These are phyloP conservation scores for Paramuricea clavata DNA, from an alignment of 92 coral and sea anemone genomes.

Conservation along the genomic window DNA sequence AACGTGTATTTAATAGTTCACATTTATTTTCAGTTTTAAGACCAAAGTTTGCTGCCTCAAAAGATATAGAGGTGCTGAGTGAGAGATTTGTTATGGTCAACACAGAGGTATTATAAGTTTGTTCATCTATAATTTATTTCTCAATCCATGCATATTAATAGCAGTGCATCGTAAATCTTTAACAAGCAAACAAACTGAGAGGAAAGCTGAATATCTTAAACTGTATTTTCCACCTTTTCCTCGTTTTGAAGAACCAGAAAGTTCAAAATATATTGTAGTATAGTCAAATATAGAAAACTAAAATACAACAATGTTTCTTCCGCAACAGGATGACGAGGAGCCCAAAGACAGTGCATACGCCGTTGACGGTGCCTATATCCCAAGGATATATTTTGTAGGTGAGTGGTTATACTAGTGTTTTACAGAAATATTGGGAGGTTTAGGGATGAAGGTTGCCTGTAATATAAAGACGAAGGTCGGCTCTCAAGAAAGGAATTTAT, in stretches of 20 bases:
- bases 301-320: not conserved
- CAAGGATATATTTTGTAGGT: slow-evolving; percentile 88
- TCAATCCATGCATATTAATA: too few species aligned
- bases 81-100: slow-evolving; percentile 92
- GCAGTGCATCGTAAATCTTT: too few species aligned
- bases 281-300: too few species aligned
- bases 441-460: too few species aligned
- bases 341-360: slow-evolving; percentile 93
- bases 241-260: too few species aligned
- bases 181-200: too few species aligned
- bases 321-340: slow-evolving; percentile 78
- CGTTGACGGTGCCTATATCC: slow-evolving; percentile 91
- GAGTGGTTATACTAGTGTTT: slow-evolving; percentile 16
- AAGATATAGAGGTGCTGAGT: slow-evolving; percentile 78
- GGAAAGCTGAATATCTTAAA: not conserved
- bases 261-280: too few species aligned
- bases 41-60: slow-evolving; percentile 86
- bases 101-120: slow-evolving; percentile 76
- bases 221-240: too few species aligned
- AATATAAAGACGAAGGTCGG: too few species aligned
- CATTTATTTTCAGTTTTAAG: slow-evolving; percentile 70
- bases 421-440: too few species aligned
- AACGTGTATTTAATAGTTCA: not conserved
- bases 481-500: too few species aligned
- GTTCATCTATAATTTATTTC: not conserved